Evolutionary conservation across 2,797 vertebrate genomes (phyloP).

Genomic region (Onychomys arenicola): DNA sequence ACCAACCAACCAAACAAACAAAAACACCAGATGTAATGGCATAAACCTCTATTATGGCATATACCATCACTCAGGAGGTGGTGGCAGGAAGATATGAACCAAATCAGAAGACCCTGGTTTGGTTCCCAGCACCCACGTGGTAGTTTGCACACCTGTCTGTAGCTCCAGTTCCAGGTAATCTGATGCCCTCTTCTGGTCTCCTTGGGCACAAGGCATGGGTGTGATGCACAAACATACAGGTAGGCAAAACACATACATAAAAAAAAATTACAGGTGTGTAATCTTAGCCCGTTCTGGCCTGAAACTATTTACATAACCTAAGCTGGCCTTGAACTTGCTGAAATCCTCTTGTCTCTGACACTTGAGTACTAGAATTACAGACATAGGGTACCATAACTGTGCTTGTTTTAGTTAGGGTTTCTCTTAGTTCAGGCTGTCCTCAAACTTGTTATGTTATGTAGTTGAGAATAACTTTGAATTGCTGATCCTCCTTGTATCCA

Average conservation of each 20-base stretch:
- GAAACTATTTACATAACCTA: not conserved
- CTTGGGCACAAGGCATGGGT: not conserved
- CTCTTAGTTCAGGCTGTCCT: not conserved
- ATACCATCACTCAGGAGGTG: too few relatives aligned
- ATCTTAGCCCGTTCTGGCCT: not conserved
- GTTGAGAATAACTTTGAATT: not conserved
- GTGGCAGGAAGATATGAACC: not conserved
- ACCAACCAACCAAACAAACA: too few relatives aligned
- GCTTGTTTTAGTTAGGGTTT: not conserved
- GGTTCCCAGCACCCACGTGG: not conserved
- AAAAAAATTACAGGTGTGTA: not conserved
- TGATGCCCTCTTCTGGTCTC: not conserved
- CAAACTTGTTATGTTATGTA: not conserved
- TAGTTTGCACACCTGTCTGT: not conserved
- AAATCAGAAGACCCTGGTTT: too few relatives aligned
- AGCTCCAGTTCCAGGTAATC: not conserved
- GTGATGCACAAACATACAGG: not conserved
- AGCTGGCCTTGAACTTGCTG: not conserved
- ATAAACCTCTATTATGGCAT: not conserved
- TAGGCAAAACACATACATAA: not conserved
- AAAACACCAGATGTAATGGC: not conserved
- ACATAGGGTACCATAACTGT: not conserved
- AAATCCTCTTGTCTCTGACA: not conserved
- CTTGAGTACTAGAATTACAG: not conserved
- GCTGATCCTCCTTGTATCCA: not conserved